Conservation (phyloP, 2,113 vertebrate species). For the Centrocercus urophasianus region DNA sequence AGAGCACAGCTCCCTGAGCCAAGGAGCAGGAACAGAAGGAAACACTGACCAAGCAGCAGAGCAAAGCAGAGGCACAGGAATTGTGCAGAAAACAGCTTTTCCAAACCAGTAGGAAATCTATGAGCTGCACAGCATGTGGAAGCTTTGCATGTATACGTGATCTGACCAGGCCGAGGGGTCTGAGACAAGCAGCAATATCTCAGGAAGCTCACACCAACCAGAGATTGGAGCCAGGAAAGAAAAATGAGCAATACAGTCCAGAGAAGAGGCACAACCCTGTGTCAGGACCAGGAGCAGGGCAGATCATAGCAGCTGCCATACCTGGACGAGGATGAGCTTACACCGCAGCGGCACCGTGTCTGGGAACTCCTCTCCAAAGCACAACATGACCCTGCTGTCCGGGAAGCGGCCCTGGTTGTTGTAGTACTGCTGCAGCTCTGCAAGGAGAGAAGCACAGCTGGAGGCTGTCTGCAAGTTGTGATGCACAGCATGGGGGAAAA, state of each 20-base stretch:
- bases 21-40: background rate
- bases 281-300: background rate
- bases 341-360: constrained; percentile 82
- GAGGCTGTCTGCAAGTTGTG: background rate
- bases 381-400: constrained; percentile 87
- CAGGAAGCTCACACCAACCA: background rate
- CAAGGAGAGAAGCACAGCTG: background rate
- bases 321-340: constrained; percentile 96
- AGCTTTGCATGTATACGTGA: background rate
- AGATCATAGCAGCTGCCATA: constrained; percentile 24
- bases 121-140: background rate
- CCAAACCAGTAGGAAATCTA: background rate
- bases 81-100: background rate
- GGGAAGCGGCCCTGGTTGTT: constrained; percentile 87
- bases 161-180: background rate
- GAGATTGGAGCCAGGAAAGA: background rate
- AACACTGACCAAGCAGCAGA: background rate
- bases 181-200: background rate
- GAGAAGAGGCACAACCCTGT: rapidly evolving
- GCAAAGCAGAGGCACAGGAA: background rate
- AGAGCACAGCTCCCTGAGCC: background rate
- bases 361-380: constrained; percentile 95
- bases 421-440: constrained; percentile 91
- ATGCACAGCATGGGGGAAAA: background rate
- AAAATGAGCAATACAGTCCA: background rate